These are phyloP conservation scores for Lophotriccus pileatus DNA, from an alignment of 2,797 vertebrate species.

Conservation along the genomic window DNA sequence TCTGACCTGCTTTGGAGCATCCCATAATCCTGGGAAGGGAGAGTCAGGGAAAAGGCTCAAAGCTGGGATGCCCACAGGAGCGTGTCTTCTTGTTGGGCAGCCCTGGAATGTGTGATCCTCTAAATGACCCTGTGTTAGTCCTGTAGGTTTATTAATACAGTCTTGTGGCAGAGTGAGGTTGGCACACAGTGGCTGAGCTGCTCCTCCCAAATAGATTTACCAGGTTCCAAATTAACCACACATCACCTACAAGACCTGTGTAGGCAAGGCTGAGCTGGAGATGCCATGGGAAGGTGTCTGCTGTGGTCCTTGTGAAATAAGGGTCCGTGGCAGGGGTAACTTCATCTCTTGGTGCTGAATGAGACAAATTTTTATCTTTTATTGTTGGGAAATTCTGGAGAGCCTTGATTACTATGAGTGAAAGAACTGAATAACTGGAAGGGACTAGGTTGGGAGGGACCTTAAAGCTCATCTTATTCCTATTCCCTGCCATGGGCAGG, in stretches of 20 bases:
- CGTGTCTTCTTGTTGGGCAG: accelerated
- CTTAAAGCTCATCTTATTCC: accelerated
- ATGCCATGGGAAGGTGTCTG: neutral
- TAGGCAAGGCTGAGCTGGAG: neutral
- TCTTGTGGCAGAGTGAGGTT: neutral
- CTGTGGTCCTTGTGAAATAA: neutral
- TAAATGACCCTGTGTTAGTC: neutral
- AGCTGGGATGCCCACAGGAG: neutral
- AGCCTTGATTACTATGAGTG: neutral
- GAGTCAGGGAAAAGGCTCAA: neutral
- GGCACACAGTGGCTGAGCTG: accelerated
- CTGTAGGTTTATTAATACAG: neutral
- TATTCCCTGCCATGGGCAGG: neutral
- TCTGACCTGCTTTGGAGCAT: neutral
- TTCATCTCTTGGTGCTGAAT: neutral
- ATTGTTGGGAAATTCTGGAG: neutral
- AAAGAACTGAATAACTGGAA: neutral
- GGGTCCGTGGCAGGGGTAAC: neutral
- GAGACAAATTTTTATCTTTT: neutral
- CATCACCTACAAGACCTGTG: neutral
- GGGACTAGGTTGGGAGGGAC: neutral
- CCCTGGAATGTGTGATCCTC: accelerated
- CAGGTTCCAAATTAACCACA: neutral
- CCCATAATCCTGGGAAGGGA: neutral
- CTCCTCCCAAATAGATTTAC: neutral